Base-by-base conservation (phyloP, 2,888 invertebrate species). In the Spodoptera littoralis region DNA sequence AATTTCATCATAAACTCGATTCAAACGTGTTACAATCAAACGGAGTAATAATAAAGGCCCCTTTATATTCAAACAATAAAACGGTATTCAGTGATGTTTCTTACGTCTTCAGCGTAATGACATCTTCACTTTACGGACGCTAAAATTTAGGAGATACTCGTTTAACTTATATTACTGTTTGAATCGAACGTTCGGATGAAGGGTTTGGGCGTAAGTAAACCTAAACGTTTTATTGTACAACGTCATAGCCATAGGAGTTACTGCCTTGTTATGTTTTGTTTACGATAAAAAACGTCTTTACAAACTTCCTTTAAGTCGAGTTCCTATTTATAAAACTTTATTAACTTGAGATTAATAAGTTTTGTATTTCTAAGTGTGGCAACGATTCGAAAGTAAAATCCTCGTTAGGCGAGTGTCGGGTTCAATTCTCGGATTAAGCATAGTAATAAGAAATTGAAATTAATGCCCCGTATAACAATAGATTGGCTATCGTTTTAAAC, bases 51-150 rank as follows among this genome's bases (percentile, higher is more conserved):
- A 83, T 82, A 92, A 92, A 89, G 83, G 85, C 84, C 36, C 36
- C 90, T 91, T 93, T 92, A 93, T 90, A 91, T 87, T 90, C 89
- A 82, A 90, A 92, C 91, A 90, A 89, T 94, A 92, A 94, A 94
- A 92, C 83, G 88, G 89, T 90, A 88, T 90, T 89, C 87, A 84
- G 87, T 85, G 89, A 90, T 84, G 88, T 84, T 69, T 64, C 91
- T 90, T 89, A 92, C 88, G 88, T 90, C 87, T 89, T 85, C 84
- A 76, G 74, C 77, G 86, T 89, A 90, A 93, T 88, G 88, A 89
- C 91, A 83, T 88, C 88, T 85, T 86, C 89, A 89, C 84, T 92
- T 91, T 88, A 88, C 84, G 87, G 83, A 88, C 90, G 84, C 89
- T 91, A 83, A 92, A 91, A 88, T 92, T 91, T 88, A 87, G 83